phyloP scores from a whole-genome alignment of 2,113 vertebrate species.

The Spea multiplicata region DNA sequence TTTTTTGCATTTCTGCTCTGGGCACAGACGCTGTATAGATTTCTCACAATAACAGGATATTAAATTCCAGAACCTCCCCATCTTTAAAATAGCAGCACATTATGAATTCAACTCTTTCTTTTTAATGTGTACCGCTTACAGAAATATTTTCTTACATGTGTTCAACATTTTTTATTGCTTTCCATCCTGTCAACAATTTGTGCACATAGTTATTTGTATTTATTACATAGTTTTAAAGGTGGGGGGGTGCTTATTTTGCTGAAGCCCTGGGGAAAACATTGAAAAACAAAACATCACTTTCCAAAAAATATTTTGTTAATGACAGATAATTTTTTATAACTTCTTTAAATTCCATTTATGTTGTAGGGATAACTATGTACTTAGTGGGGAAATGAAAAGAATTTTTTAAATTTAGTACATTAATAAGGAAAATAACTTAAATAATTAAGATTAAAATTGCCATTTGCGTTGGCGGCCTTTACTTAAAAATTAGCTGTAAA shows the following conservation, averaged over 20 bases:
- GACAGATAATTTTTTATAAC: not conserved
- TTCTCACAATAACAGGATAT: constrained; percentile 44
- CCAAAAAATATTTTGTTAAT: not conserved
- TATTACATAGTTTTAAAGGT: constrained; percentile 30
- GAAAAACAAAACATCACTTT: not conserved
- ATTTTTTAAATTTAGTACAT: no score
- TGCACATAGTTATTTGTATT: constrained; percentile 44
- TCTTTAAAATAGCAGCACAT: constrained; percentile 49
- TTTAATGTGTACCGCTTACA: constrained; percentile 33
- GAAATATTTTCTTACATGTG: constrained; percentile 44
- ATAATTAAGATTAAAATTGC: no score
- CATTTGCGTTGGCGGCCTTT: no score
- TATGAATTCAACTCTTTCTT: constrained; percentile 42
- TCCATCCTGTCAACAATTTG: constrained; percentile 47
- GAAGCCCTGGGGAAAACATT: constrained; percentile 12
- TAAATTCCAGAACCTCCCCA: constrained; percentile 47
- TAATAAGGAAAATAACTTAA: no score
- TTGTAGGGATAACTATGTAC: not conserved
- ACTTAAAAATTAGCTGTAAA: no score
- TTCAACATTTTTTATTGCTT: constrained; percentile 45
- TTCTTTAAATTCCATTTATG: not conserved
- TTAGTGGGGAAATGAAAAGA: no score
- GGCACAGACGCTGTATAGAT: constrained; percentile 47
- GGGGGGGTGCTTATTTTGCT: not conserved
- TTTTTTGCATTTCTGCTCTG: constrained; percentile 43